phyloP scores from a whole-genome alignment of 2,113 vertebrate species.

The Ptyas mucosa region DNA sequence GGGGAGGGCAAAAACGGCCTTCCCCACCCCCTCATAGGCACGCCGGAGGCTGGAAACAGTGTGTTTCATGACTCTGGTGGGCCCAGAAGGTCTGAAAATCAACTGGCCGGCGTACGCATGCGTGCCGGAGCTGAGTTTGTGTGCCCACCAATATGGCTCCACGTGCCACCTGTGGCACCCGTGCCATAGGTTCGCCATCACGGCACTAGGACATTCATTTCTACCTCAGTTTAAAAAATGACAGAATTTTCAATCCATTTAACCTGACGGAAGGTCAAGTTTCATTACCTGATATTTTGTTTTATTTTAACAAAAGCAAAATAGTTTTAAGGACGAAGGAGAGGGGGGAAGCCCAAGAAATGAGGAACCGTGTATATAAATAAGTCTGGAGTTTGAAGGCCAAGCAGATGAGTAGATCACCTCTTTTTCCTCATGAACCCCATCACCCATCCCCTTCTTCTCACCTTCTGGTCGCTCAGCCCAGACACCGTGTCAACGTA shows the following conservation, averaged over 20 bases:
- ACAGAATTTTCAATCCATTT: neutral
- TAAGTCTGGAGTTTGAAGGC: too few species aligned
- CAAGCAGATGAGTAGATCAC: neutral
- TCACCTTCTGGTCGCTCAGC: slow-evolving; percentile 91
- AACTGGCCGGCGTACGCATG: too few species aligned
- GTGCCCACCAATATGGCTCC: too few species aligned
- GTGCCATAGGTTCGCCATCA: too few species aligned
- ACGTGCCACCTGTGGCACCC: too few species aligned
- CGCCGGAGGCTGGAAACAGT: too few species aligned
- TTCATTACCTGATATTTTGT: neutral
- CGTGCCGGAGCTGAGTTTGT: too few species aligned
- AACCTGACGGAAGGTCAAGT: neutral
- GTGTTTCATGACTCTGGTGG: too few species aligned
- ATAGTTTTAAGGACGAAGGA: neutral
- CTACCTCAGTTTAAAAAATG: neutral
- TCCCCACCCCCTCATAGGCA: too few species aligned
- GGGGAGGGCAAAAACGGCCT: too few species aligned
- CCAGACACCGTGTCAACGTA: slow-evolving; percentile 94
- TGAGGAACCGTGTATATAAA: neutral
- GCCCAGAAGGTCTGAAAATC: too few species aligned
- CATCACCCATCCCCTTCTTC: neutral
- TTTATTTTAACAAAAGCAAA: neutral
- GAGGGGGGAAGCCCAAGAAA: neutral
- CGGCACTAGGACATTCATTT: neutral
- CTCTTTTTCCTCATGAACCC: neutral